Base-by-base conservation (phyloP, 2,888 invertebrate genomes). In the Megastigmus dorsalis region DNA sequence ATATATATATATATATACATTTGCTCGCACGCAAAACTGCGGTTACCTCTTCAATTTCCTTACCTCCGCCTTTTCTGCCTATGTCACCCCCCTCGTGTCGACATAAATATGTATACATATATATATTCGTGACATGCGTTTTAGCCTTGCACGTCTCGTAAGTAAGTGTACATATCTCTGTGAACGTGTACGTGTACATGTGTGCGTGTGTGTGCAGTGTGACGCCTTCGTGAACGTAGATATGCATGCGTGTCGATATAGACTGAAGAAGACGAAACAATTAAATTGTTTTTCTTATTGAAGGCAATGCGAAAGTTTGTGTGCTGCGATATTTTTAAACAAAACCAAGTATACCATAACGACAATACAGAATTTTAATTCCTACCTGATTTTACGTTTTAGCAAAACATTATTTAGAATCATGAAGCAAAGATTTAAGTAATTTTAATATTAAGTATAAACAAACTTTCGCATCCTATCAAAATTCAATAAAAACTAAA, bases 121-220 rank as follows among this genome's bases (percentile, higher is more conserved):
- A 48, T 52, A 18, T 26, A 43, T 71, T 30, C 57, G 57, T 43
- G 36, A 71, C 15, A 54, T 63, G 20, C 74, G 67, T 74, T 63
- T 36, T 43, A 55, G 55, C 36, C 63, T 57, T 74, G 74, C 57
- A 74, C 68, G 68, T 33, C 62, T 45, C 28, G 43, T 57, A n/a
- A 50, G 48, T 57, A 55, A n/a, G 15, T 65, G 45, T 62, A 43
- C 33, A n/a, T 62, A 33, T 74, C 50, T 69, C 62, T 67, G 57
- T 71, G 57, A 67, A 67, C 67, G 63, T 75, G 71, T 75, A 75
- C 63, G 10, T 71, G 67, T 67, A 20, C n/a, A n/a, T 50, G 30
- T 52, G 43, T 26, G 30, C 26, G 43, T 41, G 20, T 30, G 69
- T 52, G 23, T 23, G 7, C 23, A 9, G 23, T 66, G 1, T 54